Percentiles rank a stretch among this genome's conserved stretches.
Evolutionary conservation across 2,888 invertebrate species (phyloP).

Genomic region (Bellardia bayeri): DNA sequence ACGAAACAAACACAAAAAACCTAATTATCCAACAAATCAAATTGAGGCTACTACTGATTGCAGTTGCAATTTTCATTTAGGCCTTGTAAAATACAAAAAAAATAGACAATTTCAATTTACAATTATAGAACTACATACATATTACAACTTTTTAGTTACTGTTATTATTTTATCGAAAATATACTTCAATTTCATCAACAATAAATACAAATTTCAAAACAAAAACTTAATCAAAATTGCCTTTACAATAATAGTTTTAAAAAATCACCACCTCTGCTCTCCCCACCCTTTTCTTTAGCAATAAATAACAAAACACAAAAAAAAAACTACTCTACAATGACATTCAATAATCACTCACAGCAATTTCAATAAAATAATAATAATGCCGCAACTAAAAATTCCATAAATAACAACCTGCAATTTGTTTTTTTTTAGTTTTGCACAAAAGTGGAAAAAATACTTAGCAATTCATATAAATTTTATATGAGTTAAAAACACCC

Average conservation of each 20-base stretch:
- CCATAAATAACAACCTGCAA: constrained; percentile 53
- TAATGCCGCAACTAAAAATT: constrained; percentile 19
- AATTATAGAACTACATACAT: background rate
- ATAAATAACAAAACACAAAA: constrained; percentile 20
- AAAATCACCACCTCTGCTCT: constrained; percentile 6
- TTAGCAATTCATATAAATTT: constrained; percentile 64
- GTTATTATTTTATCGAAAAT: constrained; percentile 48
- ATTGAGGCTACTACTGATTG: constrained; percentile 19
- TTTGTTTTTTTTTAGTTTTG: constrained; percentile 10
- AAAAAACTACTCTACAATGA: constrained; percentile 57
- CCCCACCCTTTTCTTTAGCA: constrained; percentile 20
- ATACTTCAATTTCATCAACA: constrained; percentile 41
- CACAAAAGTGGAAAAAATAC: constrained; percentile 40
- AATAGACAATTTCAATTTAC: background rate
- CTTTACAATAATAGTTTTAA: constrained; percentile 48
- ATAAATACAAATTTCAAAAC: background rate
- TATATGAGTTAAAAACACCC: constrained; percentile 67
- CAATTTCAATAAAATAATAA: constrained; percentile 42
- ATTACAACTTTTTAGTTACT: constrained; percentile 22
- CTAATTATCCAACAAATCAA: constrained; percentile 3
- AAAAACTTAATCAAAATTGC: constrained; percentile 25
- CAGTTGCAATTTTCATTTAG: constrained; percentile 42
- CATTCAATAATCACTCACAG: constrained; percentile 59
- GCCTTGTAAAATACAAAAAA: constrained; percentile 44
- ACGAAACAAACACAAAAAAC: background rate